These are phyloP conservation scores for pig (Sus scrofa) DNA, from an alignment of 2,113 vertebrate genomes.

Conservation along the genomic window DNA sequence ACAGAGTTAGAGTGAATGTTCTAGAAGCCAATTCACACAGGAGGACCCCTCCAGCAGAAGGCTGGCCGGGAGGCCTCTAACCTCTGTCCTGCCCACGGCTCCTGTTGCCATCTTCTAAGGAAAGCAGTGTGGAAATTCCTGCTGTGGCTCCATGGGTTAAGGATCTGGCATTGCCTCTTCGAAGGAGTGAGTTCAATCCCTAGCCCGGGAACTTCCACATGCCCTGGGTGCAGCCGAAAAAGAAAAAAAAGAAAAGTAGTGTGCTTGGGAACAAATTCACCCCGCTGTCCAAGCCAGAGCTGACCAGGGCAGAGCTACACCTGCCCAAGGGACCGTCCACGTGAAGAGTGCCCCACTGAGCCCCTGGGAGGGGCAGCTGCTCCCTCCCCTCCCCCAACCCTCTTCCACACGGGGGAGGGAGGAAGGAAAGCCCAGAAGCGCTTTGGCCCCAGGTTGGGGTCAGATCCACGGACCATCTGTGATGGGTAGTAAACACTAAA, in stretches of 20 bases:
- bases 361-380: not conserved
- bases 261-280: not conserved
- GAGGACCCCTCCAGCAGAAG: not conserved
- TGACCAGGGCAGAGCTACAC: not conserved
- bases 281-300: not conserved
- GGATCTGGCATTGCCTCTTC: no score
- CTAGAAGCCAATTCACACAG: not conserved
- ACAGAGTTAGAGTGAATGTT: not conserved
- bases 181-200: no score
- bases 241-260: no score
- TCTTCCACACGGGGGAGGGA: not conserved
- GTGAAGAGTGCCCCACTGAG: no score
- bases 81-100: not conserved
- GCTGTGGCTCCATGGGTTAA: no score
- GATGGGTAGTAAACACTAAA: not conserved
- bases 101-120: not conserved
- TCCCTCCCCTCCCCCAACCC: rapidly evolving
- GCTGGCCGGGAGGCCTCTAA: not conserved
- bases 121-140: not conserved
- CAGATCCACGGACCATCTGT: not conserved
- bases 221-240: no score
- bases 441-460: not conserved
- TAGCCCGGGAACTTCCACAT: no score
- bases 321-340: no score
- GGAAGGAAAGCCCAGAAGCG: rapidly evolving